Evolutionary conservation across 2,113 vertebrate genomes (phyloP).

Genomic region (Cebidichthys violaceus): DNA sequence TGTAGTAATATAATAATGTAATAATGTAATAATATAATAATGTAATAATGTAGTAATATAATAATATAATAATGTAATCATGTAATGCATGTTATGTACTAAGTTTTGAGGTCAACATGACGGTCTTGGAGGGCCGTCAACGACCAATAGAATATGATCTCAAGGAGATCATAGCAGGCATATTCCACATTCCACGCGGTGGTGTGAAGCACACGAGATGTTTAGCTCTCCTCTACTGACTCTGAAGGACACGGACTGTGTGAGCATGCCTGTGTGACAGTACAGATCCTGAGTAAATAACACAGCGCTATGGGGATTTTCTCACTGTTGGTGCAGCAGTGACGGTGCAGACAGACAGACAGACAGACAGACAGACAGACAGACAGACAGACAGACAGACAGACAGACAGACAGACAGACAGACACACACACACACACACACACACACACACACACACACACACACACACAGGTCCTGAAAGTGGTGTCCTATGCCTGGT

Average conservation of each 20-base stretch:
- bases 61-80: not conserved
- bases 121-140: not conserved
- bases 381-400: not conserved
- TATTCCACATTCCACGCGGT: slow-evolving; percentile 52
- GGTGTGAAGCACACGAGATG: slow-evolving; percentile 45
- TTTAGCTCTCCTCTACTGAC: slow-evolving; percentile 49
- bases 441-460: not conserved
- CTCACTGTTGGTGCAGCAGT: slow-evolving; percentile 56
- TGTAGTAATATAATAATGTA: not conserved
- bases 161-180: slow-evolving; percentile 34
- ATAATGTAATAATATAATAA: not conserved
- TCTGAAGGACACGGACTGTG: slow-evolving; percentile 45
- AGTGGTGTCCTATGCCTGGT: slow-evolving; percentile 25
- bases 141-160: slow-evolving; percentile 38
- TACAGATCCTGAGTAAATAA: slow-evolving; percentile 63
- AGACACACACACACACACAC: not conserved
- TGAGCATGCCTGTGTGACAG: slow-evolving; percentile 44
- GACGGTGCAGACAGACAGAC: slow-evolving; percentile 14
- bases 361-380: not conserved
- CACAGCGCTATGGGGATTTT: slow-evolving; percentile 61
- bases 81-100: not conserved
- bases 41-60: too few relatives aligned
- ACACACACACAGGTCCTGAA: slow-evolving; percentile 1
- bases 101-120: slow-evolving; percentile 23
- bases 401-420: not conserved